These are phyloP conservation scores for Epinephelus fuscoguttatus DNA, from an alignment of 2,113 vertebrate genomes.

Conservation along the genomic window DNA sequence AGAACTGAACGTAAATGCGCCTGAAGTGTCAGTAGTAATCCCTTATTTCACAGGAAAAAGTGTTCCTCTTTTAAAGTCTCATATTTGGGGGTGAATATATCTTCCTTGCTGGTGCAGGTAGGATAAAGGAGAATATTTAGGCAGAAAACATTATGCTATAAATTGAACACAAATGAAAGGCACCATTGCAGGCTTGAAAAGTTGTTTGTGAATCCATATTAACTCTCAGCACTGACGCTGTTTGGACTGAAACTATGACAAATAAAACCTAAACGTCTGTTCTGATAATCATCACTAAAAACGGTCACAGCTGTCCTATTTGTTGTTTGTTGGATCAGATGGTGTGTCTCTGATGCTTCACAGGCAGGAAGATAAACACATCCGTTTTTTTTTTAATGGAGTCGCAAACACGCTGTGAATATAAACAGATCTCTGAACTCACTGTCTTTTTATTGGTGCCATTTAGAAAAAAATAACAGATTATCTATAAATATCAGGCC, in stretches of 20 bases:
- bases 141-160: background rate
- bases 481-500: constrained; percentile 11
- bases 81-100: background rate
- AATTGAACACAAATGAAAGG: background rate
- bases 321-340: background rate
- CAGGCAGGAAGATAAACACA: background rate
- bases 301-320: background rate
- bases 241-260: background rate
- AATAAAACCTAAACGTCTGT: background rate
- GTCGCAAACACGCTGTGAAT: background rate
- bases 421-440: background rate
- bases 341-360: background rate
- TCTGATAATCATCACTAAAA: background rate
- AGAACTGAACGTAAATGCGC: background rate
- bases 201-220: background rate
- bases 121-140: background rate
- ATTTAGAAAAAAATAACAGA: background rate
- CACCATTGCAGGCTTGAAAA: background rate
- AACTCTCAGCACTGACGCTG: background rate
- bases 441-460: background rate
- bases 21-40: background rate
- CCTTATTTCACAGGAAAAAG: background rate
- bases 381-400: background rate
- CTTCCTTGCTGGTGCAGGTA: background rate
- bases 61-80: background rate